Evolutionary conservation across 1,140 invertebrate species (phyloP).

Genomic region (Zophobas atratus): DNA sequence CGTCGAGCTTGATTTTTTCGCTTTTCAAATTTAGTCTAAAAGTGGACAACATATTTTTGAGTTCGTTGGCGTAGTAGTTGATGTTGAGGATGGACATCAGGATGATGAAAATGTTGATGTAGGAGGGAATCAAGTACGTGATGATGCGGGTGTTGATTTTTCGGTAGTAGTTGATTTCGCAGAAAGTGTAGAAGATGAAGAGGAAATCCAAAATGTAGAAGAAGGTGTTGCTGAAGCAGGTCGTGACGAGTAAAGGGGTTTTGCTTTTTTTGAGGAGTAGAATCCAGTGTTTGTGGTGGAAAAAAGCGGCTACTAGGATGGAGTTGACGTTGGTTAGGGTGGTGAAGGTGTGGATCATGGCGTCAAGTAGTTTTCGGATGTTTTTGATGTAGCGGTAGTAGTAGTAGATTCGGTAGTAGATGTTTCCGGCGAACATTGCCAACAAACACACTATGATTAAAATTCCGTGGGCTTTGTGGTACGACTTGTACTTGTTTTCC

Average conservation of each 20-base stretch:
- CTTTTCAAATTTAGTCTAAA: constrained; percentile 8
- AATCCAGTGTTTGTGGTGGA: background rate
- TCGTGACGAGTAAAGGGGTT: background rate
- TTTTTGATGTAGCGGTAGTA: constrained; percentile 3
- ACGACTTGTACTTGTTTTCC: background rate
- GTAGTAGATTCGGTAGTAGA: background rate
- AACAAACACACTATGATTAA: background rate
- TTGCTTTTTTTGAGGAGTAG: background rate
- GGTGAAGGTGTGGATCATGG: background rate
- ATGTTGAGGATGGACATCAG: constrained; percentile 36
- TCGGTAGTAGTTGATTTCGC: background rate
- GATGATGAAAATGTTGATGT: constrained; percentile 26
- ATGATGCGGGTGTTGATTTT: background rate
- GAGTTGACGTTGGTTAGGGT: constrained; percentile 28
- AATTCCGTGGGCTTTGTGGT: background rate
- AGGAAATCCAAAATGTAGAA: constrained; percentile 11
- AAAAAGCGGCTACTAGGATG: background rate
- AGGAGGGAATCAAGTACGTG: background rate
- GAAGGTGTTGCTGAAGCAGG: background rate
- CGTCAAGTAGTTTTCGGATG: constrained; percentile 2
- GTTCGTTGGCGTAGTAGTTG: constrained; percentile 14
- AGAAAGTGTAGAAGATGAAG: background rate
- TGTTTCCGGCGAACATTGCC: background rate
- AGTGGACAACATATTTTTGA: background rate
- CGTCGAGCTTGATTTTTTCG: constrained; percentile 8